Base-by-base conservation (phyloP, 2,888 invertebrate genomes). In the Limnephilus rhombicus region DNA sequence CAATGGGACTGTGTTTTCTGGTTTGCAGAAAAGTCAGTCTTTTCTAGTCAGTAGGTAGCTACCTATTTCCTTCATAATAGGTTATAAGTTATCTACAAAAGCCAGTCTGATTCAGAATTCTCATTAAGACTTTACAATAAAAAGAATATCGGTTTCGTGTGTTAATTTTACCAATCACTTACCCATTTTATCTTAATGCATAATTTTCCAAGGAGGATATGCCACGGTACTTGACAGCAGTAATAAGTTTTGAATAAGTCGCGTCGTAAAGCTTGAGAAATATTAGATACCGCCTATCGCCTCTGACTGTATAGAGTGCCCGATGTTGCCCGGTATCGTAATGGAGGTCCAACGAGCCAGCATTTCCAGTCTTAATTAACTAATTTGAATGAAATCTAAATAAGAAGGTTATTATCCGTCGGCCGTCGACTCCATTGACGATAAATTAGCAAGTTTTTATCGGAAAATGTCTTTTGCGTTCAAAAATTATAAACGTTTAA, bases 311-410 rank as follows among this genome's bases (percentile, higher is more conserved):
- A 81, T 53, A 82, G 90, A 91, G 89, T 89, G 49, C 41, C 80
- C 29, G 87, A 18, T 29, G 89, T 37, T 34, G 80, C 89, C 41
- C 45, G 82, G 87, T 92, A 92, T 92, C 92, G 91, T 91, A 85
- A 92, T 91, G 90, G 89, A 90, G 68, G 86, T 87, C 80, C 85
- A 24, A 80, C 80, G 34, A 41, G 80, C 85, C 90, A 83, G 90
- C 90, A 29, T 41, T 83, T 91, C 85, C 24, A 82, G 12, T 81
- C 92, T 90, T 93, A 93, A 93, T 93, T 93, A 92, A 93, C 93
- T 93, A 91, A 93, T 93, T 93, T 93, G 91, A 93, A 93, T 93
- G 90, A 93, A 92, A 93, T 91, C 89, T 89, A 88, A 91, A 93
- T 93, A 92, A 93, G 89, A 80, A 34, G 83, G 83, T 91, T 92